phyloP scores from a whole-genome alignment of 2,888 invertebrate genomes.

The Cremastinae sp. region DNA sequence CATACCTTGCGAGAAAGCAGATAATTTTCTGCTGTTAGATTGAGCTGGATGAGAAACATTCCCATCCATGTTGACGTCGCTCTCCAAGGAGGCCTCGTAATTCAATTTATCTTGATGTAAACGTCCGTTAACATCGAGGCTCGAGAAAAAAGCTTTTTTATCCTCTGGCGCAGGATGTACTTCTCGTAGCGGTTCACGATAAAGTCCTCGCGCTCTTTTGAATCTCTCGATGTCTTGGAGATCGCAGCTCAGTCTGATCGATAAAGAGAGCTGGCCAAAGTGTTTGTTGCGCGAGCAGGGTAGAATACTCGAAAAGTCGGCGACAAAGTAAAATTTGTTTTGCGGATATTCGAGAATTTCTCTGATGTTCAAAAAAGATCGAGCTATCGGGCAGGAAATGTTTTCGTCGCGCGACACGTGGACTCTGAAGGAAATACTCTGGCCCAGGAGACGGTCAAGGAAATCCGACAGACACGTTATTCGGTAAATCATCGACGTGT shows the following conservation, averaged over 20 bases:
- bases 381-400: constrained; percentile 63
- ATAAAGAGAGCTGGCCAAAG: constrained; percentile 73
- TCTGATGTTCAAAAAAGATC: constrained; percentile 69
- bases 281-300: constrained; percentile 60
- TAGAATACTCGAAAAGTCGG: constrained; percentile 66
- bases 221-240: constrained; percentile 67
- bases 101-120: constrained; percentile 10
- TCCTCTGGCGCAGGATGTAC: too few relatives aligned
- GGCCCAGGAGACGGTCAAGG: constrained; percentile 65
- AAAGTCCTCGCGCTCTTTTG: constrained; percentile 60
- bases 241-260: constrained; percentile 72
- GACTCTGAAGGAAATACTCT: constrained; percentile 68
- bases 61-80: background rate
- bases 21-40: background rate
- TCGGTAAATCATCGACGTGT: constrained; percentile 71
- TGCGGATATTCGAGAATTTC: constrained; percentile 74
- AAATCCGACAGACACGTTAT: constrained; percentile 69
- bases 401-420: constrained; percentile 62
- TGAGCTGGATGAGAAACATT: background rate
- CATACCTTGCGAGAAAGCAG: background rate
- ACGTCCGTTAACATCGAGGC: background rate
- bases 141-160: background rate
- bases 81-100: background rate
- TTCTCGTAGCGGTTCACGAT: background rate
- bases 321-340: constrained; percentile 72